These are phyloP conservation scores for Aselliscus stoliczkanus DNA, from an alignment of 2,797 vertebrate species.

Conservation along the genomic window DNA sequence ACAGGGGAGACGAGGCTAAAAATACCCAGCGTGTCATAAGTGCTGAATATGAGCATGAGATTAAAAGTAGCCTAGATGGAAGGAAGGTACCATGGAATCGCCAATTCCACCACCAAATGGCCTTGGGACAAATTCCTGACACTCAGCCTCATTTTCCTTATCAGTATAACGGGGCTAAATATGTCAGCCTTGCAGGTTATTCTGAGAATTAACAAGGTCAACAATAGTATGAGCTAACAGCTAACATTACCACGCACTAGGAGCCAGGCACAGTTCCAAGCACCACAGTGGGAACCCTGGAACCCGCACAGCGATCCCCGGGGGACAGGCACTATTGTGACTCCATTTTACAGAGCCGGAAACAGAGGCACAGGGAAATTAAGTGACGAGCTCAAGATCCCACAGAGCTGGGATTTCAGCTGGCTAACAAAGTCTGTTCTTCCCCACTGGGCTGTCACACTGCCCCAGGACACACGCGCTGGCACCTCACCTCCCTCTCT, in stretches of 20 bases:
- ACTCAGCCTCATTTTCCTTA: neutral
- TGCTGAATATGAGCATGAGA: rapidly evolving
- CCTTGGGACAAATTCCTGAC: neutral
- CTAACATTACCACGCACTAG: rapidly evolving
- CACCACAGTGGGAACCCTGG: neutral
- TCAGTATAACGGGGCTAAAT: neutral
- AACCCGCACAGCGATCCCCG: rapidly evolving
- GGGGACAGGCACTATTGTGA: neutral
- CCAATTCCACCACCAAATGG: neutral
- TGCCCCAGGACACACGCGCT: rapidly evolving
- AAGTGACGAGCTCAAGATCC: neutral
- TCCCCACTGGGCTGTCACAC: rapidly evolving
- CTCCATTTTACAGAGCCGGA: neutral
- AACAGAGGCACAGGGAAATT: neutral
- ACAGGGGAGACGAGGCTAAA: neutral
- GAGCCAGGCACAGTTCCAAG: neutral
- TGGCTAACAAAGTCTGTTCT: neutral
- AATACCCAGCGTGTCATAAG: rapidly evolving
- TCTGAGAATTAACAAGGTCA: too few relatives aligned
- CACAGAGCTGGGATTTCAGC: neutral
- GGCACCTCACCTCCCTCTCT: neutral
- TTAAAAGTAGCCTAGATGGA: neutral
- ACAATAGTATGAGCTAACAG: rapidly evolving
- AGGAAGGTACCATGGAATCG: rapidly evolving
- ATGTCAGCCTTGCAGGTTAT: neutral